These are phyloP conservation scores for Drosophila dunni DNA, from an alignment of 1,140 invertebrate genomes.

Conservation along the genomic window DNA sequence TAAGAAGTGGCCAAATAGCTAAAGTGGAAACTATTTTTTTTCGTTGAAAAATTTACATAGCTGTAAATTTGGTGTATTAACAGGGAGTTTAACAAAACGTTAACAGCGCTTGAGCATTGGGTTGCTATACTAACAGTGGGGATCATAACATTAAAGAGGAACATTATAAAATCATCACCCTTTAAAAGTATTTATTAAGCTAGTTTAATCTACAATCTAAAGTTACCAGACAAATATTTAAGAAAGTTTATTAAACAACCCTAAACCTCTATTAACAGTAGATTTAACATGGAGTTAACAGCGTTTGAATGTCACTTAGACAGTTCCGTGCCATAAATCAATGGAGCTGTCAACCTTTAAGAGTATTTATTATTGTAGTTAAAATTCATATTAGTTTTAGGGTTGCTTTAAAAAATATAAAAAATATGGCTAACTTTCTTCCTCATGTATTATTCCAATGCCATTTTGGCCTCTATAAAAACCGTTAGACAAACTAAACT, in stretches of 20 bases:
- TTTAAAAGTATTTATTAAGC: no score
- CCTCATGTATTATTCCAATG: conserved; percentile 41
- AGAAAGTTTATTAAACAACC: not conserved
- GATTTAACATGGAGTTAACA: not conserved
- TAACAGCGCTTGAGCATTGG: no score
- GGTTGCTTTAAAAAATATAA: not conserved
- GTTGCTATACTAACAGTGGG: no score
- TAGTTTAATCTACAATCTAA: no score
- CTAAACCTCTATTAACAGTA: not conserved
- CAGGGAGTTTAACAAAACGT: no score
- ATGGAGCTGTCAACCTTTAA: not conserved
- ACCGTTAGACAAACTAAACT: conserved; percentile 60
- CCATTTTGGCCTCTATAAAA: conserved; percentile 46
- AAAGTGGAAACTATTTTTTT: not conserved
- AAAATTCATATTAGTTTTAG: conserved; percentile 13
- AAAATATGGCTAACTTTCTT: no score
- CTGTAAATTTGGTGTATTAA: no score
- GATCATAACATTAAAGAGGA: no score
- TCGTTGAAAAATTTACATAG: no score
- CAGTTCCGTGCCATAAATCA: not conserved
- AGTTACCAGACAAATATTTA: not conserved
- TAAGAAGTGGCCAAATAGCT: not conserved
- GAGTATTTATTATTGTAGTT: not conserved
- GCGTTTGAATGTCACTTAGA: not conserved
- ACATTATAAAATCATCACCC: no score